Conservation (phyloP, 92 coral and sea anemone species). For the Galaxea fascicularis region DNA sequence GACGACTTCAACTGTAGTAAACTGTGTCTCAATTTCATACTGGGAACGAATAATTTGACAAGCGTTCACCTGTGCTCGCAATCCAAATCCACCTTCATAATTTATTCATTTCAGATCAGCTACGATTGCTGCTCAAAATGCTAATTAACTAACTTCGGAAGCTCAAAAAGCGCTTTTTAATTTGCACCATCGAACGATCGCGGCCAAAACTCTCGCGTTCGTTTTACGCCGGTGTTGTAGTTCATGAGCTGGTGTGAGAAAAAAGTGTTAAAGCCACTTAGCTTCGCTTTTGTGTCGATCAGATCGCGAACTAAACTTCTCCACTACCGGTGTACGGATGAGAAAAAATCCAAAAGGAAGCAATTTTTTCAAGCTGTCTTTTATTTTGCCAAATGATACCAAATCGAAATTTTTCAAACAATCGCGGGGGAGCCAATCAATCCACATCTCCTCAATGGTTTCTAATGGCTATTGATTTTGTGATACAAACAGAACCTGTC, state of each 20-base stretch:
- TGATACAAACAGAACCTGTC: background rate
- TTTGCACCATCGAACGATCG: constrained; percentile 35
- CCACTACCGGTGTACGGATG: background rate
- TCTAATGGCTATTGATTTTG: background rate
- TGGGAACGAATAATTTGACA: background rate
- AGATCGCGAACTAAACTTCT: background rate
- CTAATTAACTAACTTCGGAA: constrained; percentile 77
- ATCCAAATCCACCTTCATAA: constrained; percentile 74
- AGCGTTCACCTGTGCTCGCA: constrained; percentile 26
- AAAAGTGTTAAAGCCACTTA: constrained; percentile 14
- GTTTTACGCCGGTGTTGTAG: constrained; percentile 4
- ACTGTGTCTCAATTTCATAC: constrained; percentile 16
- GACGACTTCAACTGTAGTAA: background rate
- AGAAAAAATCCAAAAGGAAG: background rate
- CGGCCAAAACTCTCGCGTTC: background rate
- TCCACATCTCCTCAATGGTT: background rate
- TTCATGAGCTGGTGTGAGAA: background rate
- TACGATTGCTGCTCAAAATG: constrained; percentile 80
- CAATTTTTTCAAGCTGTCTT: constrained; percentile 23
- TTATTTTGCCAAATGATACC: constrained; percentile 26
- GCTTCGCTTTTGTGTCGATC: background rate
- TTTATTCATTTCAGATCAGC: constrained; percentile 83
- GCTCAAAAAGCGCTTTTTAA: constrained; percentile 43
- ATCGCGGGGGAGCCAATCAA: background rate
- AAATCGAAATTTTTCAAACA: constrained; percentile 37